Base-by-base conservation (phyloP, 2,113 vertebrate genomes). In the Toxotes chatareus region DNA sequence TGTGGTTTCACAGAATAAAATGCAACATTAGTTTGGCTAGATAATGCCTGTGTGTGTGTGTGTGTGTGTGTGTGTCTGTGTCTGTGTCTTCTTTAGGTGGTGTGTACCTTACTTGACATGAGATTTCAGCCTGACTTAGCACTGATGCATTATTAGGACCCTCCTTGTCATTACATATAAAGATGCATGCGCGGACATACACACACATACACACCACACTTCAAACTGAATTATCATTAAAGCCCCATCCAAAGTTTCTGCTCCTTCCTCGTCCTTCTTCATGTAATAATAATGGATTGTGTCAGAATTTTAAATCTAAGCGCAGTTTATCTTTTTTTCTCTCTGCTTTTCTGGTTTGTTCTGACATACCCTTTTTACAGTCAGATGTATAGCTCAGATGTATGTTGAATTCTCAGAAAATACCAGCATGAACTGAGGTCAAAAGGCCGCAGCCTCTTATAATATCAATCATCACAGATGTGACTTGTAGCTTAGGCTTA, bases 231-330 rank as follows among this genome's bases (percentile, higher is more conserved):
- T 88, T 44, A 82, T 55, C 66, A 53, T 63, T 36, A 75, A 44
- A 44, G 23, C 12, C 49, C 62, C 21, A 27, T 68, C 60, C 60
- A 72, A 49, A 72, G 23, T 77, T 59, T 40, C 34, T 16, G 3
- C 70, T 38, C 64, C 34, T 27, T 60, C 36, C 16, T 27, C 21
- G 44, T 47, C 40, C 49, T 59, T 44, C 67, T 75, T 81, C 75
- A 82, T 82, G 59, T 1, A 87, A 84, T 72, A 77, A 80, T 88
- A 86, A 88, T 73, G 53, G 38, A 42, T 62, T 61, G 4, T 55
- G 71, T 86, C 64, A 66, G 63, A 86, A 44, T 86, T 67, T 88
- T 8, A 51, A 71, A 85, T 60, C 14, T 2, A 21, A 9, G 4
- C 61, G 65, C 4, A 11, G 44, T 80, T 80, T 59, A 14, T 9